Percentiles rank a stretch among this genome's conserved stretches.
These are phyloP conservation scores for Ostrea denselamellosa DNA, from an alignment of 1,140 invertebrate species.

Conservation along the genomic window DNA sequence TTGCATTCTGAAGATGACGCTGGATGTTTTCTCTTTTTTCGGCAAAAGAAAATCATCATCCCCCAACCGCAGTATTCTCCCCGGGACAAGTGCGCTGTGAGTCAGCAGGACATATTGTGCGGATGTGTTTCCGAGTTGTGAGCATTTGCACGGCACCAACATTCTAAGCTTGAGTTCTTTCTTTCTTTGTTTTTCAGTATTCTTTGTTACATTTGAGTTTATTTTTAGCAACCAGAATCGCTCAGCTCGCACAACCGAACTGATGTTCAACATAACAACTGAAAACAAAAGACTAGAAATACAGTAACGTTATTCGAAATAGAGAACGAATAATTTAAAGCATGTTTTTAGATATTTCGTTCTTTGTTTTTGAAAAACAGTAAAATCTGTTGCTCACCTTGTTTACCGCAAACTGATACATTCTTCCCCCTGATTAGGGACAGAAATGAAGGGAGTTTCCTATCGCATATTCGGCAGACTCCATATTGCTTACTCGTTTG, in stretches of 20 bases:
- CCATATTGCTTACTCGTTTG: neutral
- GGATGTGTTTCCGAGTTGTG: neutral
- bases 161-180: neutral
- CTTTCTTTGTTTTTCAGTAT: neutral
- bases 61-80: neutral
- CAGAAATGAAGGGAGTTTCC: neutral
- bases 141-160: neutral
- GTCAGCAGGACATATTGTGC: neutral
- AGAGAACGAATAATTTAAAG: too few relatives aligned
- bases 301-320: too few relatives aligned
- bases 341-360: too few relatives aligned
- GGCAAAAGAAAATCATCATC: neutral
- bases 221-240: neutral
- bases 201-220: neutral
- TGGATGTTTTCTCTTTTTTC: neutral
- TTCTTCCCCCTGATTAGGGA: neutral
- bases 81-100: neutral
- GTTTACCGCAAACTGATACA: neutral
- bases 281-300: neutral
- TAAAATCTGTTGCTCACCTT: neutral
- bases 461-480: neutral
- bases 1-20: neutral
- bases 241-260: neutral
- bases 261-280: neutral
- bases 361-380: too few relatives aligned